These are phyloP conservation scores for Aporophyla nigra DNA, from an alignment of 2,888 invertebrate genomes.

Conservation along the genomic window DNA sequence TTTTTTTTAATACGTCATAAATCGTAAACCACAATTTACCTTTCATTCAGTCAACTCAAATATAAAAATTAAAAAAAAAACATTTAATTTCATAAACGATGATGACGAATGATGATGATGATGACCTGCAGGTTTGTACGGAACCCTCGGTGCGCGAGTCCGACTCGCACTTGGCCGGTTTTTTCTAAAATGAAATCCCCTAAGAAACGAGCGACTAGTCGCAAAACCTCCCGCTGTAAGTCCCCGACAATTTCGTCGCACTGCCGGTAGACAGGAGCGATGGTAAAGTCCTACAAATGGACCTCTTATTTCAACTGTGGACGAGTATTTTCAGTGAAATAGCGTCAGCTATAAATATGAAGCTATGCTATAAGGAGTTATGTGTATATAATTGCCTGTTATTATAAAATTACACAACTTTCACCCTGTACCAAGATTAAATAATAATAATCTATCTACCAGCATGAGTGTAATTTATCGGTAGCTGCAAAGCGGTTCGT, in stretches of 20 bases:
- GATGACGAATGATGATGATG: too few species aligned
- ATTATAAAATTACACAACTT: neutral
- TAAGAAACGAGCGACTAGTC: conserved; percentile 45
- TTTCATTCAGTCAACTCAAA: too few species aligned
- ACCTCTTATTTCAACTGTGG: conserved; percentile 67
- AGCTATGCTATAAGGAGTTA: neutral
- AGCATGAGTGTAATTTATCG: neutral
- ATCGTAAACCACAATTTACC: too few species aligned
- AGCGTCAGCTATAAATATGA: neutral
- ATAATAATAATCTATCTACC: too few species aligned
- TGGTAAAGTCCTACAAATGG: conserved; percentile 67
- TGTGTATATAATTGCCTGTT: neutral
- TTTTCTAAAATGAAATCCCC: conserved; percentile 18
- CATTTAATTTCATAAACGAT: too few species aligned
- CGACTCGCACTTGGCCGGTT: too few species aligned
- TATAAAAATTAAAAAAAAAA: too few species aligned
- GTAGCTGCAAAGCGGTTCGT: neutral
- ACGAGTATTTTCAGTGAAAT: conserved; percentile 42
- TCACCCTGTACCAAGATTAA: too few species aligned
- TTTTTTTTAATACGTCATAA: too few species aligned
- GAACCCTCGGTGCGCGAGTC: too few species aligned
- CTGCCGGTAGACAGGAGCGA: conserved; percentile 7
- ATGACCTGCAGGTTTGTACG: too few species aligned
- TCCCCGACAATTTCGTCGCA: conserved; percentile 39
- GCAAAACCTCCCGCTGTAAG: conserved; percentile 41